phyloP scores from a whole-genome alignment of 2,888 invertebrate genomes.

The Eristalis tenax region DNA sequence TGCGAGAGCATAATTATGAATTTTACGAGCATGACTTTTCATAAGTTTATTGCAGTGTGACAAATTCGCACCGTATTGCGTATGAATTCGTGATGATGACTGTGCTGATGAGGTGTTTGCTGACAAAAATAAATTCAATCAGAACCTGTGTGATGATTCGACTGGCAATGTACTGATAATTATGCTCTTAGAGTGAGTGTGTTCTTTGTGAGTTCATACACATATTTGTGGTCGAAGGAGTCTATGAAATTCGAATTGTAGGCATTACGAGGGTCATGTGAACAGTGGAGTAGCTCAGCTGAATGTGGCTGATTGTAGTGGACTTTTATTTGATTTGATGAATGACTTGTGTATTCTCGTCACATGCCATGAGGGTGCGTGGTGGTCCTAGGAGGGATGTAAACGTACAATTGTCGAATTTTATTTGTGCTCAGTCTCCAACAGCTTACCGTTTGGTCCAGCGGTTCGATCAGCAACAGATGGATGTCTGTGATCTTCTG shows the following conservation, averaged over 20 bases:
- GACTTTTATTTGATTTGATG: no score
- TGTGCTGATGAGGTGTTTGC: conserved; percentile 18
- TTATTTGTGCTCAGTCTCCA: no score
- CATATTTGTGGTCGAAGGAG: neutral
- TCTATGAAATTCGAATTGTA: neutral
- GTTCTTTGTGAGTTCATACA: no score
- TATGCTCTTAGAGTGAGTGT: neutral
- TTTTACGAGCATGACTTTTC: conserved; percentile 40
- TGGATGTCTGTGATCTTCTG: no score
- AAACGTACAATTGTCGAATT: no score
- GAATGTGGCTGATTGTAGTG: neutral
- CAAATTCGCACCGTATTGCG: conserved; percentile 26
- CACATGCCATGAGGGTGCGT: no score
- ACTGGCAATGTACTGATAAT: conserved; percentile 6
- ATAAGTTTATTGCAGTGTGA: conserved; percentile 38
- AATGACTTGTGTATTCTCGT: no score
- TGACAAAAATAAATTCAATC: conserved; percentile 13
- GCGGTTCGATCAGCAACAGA: no score
- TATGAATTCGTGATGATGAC: conserved; percentile 17
- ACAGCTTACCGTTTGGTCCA: no score
- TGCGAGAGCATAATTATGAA: conserved; percentile 30
- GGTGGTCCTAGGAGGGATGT: no score
- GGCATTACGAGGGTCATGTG: neutral
- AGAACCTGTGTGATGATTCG: neutral
- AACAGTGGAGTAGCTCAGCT: neutral